Evolutionary conservation across 2,888 invertebrate species (phyloP), one percentile per base, ranked within the genome.

Genomic region (Brachynemurus nebulosus): DNA sequence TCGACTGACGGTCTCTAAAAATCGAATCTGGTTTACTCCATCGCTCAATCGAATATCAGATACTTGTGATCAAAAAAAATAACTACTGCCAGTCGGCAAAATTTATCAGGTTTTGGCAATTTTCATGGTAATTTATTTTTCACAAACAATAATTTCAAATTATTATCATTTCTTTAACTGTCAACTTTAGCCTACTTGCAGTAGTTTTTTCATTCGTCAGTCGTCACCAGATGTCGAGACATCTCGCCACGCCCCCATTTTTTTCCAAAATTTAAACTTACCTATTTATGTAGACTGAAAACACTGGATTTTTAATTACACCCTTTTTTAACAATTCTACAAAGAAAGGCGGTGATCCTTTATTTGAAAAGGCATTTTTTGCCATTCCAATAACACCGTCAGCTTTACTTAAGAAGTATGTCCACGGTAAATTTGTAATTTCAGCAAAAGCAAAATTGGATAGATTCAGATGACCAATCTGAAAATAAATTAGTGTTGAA

Each of bases 331-430:
- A 57, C 62, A 82, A 69, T 54, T 73, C 76, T 57, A 78, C 70
- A 59, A 84, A 78, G 42, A 80, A 75, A 11, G 82, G 78, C 34
- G 65, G 62, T 6, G 76, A 73, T 30, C 66, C 61, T 49, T 70
- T 68, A 5, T 70, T 69, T 14, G 71, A 65, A 44, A 75, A 67
- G 1, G 62, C 60, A 48, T 65, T 61, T 52, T 72, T 74, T 2
- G 70, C 78, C 59, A 83, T 63, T 34, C 82, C 82, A 33, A 85
- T 64, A 46, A 84, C 73, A 7, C 84, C 79, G 61, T 85, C 84
- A 52, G 79, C 78, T 62, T 76, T 78, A 44, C 72, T 74, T 35
- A 76, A 72, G 12, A 77, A 63, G 57, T 79, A 80, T 2, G 73
- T 68, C 30, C 72, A 70, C 2, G 82, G 81, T 54, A 84, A 71